Evolutionary conservation across 2,888 invertebrate species (phyloP), one percentile per base, ranked within the genome.

Genomic region (Camponotus fellah): DNA sequence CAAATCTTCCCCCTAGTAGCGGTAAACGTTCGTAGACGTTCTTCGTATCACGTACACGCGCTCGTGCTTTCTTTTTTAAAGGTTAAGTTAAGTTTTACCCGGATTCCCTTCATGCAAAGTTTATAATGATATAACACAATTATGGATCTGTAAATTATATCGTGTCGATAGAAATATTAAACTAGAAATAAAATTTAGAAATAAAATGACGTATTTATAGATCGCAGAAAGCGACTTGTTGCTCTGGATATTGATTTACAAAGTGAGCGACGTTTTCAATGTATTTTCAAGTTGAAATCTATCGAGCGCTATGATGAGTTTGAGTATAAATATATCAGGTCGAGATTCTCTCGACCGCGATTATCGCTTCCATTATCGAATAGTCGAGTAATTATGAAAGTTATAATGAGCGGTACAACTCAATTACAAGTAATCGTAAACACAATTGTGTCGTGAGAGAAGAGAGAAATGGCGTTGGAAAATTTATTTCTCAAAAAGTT

Each of bases 141-240:
- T 62, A 32, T 46, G n/a, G n/a, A 49, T 26, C 53, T 37, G 21
- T 65, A 2, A 75, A 34, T 77, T 56, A 26, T 49, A 17, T 26
- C 26, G 26, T 12, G 3, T 0, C 4, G 12, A 2, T n/a, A n/a
- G n/a, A 32, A 43, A 14, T 77, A 14, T 26, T 56, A 26, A 2
- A 56, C 14, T 43, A n/a, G 26, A 49, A 68, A 43, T 56, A 6
- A 68, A 68, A 49, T 71, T n/a, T 43, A n/a, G 26, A 49, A 68
- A 43, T 56, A 6, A 68, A 68, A 49, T 71, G 46, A 46, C 6
- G 34, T 46, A 60, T 69, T 69, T 2, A 65, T 34, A 75, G 53
- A 53, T 2, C 21, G 26, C 21, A 37, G 34, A 71, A 34, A 58
- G 56, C 46, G n/a, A 71, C 60, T 80, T 80, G 79, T 80, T 80